phyloP scores from a whole-genome alignment of 2,113 vertebrate genomes.

The Sceloporus undulatus region DNA sequence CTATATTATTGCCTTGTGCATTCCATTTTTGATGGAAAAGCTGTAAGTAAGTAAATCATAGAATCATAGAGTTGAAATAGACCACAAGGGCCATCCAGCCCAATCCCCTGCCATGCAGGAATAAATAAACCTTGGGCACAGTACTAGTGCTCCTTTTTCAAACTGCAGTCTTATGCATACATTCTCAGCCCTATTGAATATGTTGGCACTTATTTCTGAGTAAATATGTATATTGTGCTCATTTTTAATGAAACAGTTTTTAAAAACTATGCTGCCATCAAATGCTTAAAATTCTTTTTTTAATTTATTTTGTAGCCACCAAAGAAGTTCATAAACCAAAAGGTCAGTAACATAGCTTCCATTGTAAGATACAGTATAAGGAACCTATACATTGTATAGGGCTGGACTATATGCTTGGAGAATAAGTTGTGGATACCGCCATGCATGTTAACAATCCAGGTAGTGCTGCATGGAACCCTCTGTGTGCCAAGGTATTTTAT shows the following conservation, averaged over 20 bases:
- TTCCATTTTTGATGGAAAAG: too few species aligned
- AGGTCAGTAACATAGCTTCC: conserved; percentile 26
- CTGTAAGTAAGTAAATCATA: too few species aligned
- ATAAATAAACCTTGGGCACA: too few species aligned
- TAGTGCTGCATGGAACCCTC: neutral
- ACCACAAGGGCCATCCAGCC: too few species aligned
- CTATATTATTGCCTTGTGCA: too few species aligned
- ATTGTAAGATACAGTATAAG: conserved; percentile 27
- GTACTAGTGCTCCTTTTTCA: neutral
- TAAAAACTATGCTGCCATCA: neutral
- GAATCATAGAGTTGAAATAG: too few species aligned
- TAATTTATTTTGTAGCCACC: conserved; percentile 50
- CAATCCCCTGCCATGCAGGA: too few species aligned
- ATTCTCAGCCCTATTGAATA: too few species aligned
- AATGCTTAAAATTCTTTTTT: neutral
- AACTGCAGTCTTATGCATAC: neutral
- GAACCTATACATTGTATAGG: neutral
- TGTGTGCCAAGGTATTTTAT: neutral
- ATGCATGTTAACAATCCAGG: neutral
- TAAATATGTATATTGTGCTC: neutral
- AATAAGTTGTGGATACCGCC: neutral
- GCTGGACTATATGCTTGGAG: neutral
- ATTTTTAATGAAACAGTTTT: too few species aligned
- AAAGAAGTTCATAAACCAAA: conserved; percentile 54
- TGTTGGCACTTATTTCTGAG: too few species aligned